Base-by-base conservation (phyloP, 2,888 invertebrate species). In the Noctuana brunneofusca region DNA sequence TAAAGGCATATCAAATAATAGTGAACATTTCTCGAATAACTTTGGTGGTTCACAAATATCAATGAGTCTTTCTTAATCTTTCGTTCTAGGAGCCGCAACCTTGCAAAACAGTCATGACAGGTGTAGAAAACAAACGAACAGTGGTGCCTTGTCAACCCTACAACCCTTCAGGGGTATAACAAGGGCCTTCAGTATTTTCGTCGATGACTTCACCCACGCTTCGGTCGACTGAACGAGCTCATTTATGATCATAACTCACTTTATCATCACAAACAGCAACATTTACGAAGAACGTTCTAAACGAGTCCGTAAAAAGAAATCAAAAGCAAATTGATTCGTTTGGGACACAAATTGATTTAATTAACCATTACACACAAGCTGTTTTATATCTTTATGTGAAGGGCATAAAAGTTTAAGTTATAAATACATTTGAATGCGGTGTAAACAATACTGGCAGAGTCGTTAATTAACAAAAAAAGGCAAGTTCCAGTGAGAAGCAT, bases 161-260 rank as follows among this genome's bases (percentile, higher is more conserved):
- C 50, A 56, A 43, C 56, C 55, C 63, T 56, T 63, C 63, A 56
- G 56, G 27, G 24, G 27, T 5, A 38, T n/a, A 38, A 35, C 14
- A 41, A 24, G 48, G 12, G 43, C 58, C 27, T 64, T 59, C 65
- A 69, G 71, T 81, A 84, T 84, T 83, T 77, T 68, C 65, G 80
- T 74, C 83, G 84, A 82, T 89, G 89, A 89, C 84, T 84, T 88
- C 89, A 89, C 76, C 73, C 68, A 66, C 69, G 73, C 69, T 14
- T 11, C 32, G 56, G 75, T 71, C 69, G 69, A 66, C 67, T 62
- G 71, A 67, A 73, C 74, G 71, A 75, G 73, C 74, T 75, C 80
- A 80, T 84, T 83, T 79, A 79, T 66, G 74, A 72, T 69, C 68
- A 65, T 75, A 75, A 78, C 70, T 73, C 73, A 71, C 70, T 73